Percentiles rank a stretch among this genome's conserved stretches.
These are phyloP conservation scores for Poeciliopsis presidionis DNA, from an alignment of 2,797 vertebrate genomes.

Conservation along the genomic window DNA sequence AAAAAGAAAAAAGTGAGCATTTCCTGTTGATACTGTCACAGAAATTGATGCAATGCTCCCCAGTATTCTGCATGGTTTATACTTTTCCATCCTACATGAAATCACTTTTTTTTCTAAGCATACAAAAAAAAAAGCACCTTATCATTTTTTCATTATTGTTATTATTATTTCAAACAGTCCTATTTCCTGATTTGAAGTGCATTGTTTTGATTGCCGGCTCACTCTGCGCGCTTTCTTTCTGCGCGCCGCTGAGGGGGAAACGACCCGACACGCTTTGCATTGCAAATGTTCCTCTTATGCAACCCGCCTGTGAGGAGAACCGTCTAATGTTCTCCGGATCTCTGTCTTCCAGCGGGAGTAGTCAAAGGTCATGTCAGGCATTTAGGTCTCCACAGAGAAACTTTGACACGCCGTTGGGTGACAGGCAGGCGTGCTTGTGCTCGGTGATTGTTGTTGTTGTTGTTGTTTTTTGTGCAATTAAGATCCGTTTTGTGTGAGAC, in stretches of 20 bases:
- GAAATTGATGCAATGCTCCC: background rate
- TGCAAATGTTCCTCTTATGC: constrained; percentile 67
- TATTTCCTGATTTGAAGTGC: constrained; percentile 11
- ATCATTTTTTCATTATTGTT: too few relatives aligned
- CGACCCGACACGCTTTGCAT: constrained; percentile 52
- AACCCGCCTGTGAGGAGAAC: constrained; percentile 24
- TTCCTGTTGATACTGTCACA: too few relatives aligned
- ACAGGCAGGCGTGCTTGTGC: background rate
- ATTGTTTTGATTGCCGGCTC: constrained; percentile 53
- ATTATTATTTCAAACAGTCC: too few relatives aligned
- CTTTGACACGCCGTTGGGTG: background rate
- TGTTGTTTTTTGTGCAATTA: too few relatives aligned
- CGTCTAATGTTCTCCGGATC: constrained; percentile 52
- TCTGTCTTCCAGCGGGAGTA: constrained; percentile 21
- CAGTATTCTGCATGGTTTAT: background rate
- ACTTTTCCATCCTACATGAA: background rate
- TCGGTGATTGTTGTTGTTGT: background rate
- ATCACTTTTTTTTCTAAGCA: background rate
- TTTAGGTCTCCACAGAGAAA: background rate
- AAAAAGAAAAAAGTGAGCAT: too few relatives aligned
- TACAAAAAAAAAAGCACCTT: background rate
- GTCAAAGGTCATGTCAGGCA: constrained; percentile 13
- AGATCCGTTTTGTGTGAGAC: background rate
- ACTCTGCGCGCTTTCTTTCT: constrained; percentile 13
- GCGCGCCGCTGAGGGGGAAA: constrained; percentile 18